These are phyloP conservation scores for Caerostris darwini DNA, from an alignment of 1,140 invertebrate genomes.

Conservation along the genomic window DNA sequence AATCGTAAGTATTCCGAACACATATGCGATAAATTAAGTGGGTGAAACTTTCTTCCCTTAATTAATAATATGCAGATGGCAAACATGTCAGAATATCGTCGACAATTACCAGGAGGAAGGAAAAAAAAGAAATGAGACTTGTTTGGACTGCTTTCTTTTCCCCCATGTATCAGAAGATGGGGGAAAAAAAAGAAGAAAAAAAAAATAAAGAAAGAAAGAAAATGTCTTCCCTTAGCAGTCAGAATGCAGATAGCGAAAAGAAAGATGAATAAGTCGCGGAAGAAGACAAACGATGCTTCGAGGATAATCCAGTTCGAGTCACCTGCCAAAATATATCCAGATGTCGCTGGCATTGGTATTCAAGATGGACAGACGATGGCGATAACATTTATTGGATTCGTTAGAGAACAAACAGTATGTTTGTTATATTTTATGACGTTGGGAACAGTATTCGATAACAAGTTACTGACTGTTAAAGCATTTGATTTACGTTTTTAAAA, in stretches of 20 bases:
- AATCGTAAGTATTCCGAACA: not conserved
- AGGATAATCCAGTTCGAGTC: slow-evolving; percentile 19
- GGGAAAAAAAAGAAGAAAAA: too few relatives aligned
- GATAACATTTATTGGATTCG: not conserved
- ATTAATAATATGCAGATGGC: not conserved
- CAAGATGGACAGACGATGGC: not conserved
- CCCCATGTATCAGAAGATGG: not conserved
- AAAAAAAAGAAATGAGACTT: not conserved
- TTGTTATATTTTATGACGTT: too few relatives aligned
- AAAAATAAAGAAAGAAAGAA: not conserved
- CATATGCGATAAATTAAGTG: not conserved
- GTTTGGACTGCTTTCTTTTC: not conserved
- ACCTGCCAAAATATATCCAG: slow-evolving; percentile 18
- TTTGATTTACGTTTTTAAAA: too few relatives aligned
- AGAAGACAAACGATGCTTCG: slow-evolving; percentile 12
- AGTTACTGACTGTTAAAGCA: too few relatives aligned
- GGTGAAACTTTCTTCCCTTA: not conserved
- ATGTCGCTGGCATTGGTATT: slow-evolving; percentile 45
- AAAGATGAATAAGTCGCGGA: not conserved
- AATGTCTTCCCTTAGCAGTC: not conserved
- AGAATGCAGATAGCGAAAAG: slow-evolving; percentile 27
- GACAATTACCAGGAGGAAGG: not conserved
- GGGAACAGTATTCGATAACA: too few relatives aligned
- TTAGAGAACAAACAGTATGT: not conserved
- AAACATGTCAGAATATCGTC: not conserved